Base-by-base conservation (phyloP, 2,888 invertebrate species). In the Mesorhabditis spiculigera region DNA sequence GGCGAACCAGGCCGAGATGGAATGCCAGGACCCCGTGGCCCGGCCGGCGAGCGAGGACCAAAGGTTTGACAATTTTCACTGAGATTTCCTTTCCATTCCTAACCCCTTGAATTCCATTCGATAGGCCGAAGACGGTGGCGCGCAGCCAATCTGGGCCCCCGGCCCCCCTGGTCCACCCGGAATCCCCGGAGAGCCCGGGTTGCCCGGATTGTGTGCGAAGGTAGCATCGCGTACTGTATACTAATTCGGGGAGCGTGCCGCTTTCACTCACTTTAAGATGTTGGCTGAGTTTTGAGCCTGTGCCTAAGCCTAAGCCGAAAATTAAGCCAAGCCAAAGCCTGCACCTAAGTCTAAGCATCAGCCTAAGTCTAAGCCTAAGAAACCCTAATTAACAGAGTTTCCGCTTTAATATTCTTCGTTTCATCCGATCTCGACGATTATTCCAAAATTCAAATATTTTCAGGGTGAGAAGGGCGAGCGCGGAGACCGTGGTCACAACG, bases 381-480 rank as follows among this genome's bases (percentile, higher is more conserved):
- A 28, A 28, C 1, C 28, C 3, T 28, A 3, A 3, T 28, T 28
- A 28, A 28, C 28, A 28, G 28, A 28, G 28, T 28, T 28, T 28
- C 28, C 28, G 28, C 28, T 28, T 3, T 28, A 28, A 28, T 3
- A 28, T 28, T 3, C 1, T 28, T 3, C 28, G 28, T 28, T 28
- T 28, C 28, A 28, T 28, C 28, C 28, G 28, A 28, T 28, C 28
- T 28, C 28, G 28, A 28, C 28, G 1, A 1, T 1, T 28, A 28
- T 1, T 28, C 28, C 28, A 28, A 28, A 50, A 50, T 13, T 50
- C 58, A 50, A 50, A 50, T 50, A n/a, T n/a, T 50, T 78, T 67
- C 73, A 84, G 84, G 84, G 84, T 16, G 79, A 77, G 28, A 84
- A 84, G 68, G 84, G 84, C 16, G 83, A 83, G n/a, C 75, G 76